Evolutionary conservation across 2,113 vertebrate genomes (phyloP).

Genomic region (Vulpes vulpes): DNA sequence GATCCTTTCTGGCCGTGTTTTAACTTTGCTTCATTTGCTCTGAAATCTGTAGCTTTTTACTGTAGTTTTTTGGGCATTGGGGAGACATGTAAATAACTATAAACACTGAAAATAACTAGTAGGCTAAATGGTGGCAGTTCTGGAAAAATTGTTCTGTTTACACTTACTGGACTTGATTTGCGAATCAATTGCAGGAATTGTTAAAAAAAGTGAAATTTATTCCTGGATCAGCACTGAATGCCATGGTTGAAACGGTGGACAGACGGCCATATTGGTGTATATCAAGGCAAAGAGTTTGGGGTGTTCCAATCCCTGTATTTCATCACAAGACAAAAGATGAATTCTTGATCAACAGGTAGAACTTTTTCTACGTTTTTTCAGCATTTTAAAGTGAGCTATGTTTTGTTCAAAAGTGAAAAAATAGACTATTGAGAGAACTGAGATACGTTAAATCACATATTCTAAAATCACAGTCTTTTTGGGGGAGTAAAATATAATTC

Average conservation of each 20-base stretch:
- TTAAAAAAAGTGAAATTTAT: constrained; percentile 95
- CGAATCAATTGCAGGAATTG: constrained; percentile 88
- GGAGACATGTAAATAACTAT: not conserved
- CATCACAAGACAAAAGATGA: constrained; percentile 94
- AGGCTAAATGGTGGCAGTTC: not conserved
- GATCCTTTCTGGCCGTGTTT: not conserved
- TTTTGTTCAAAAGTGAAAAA: constrained; percentile 11
- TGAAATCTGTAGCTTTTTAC: not conserved
- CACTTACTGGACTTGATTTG: constrained; percentile 21
- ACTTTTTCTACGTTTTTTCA: not conserved
- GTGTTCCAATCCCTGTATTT: constrained; percentile 97
- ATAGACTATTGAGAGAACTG: not conserved
- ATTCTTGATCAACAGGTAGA: constrained; percentile 94
- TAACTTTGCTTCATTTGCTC: not conserved
- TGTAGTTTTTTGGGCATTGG: not conserved
- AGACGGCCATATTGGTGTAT: constrained; percentile 98
- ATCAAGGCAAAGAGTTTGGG: constrained; percentile 97
- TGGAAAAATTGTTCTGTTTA: not conserved
- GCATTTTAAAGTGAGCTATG: not conserved
- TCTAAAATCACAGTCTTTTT: not conserved
- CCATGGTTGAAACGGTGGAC: constrained; percentile 94
- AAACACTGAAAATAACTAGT: not conserved
- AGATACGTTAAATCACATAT: not conserved
- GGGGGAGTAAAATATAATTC: not conserved
- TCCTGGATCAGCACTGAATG: constrained; percentile 91